These are phyloP conservation scores for Colossoma macropomum DNA, from an alignment of 2,113 vertebrate species.

Conservation along the genomic window DNA sequence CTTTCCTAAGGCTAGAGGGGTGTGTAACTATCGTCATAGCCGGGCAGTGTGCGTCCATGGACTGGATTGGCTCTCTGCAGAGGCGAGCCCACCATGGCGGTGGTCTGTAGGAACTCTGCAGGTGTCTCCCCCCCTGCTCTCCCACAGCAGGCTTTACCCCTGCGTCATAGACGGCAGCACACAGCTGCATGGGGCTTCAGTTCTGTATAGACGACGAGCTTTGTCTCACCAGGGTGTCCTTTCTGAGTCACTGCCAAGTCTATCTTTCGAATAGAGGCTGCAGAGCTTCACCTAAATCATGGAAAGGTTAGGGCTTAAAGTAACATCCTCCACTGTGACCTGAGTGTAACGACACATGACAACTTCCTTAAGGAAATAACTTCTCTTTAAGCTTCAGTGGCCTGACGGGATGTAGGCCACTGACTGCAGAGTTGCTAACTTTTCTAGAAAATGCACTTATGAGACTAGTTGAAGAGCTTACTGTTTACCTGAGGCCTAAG, in stretches of 20 bases:
- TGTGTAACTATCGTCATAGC: neutral
- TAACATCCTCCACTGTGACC: conserved; percentile 37
- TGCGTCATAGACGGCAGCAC: conserved; percentile 35
- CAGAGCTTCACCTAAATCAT: conserved; percentile 37
- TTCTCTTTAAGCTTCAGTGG: conserved; percentile 17
- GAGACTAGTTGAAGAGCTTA: neutral
- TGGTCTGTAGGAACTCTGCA: conserved; percentile 21
- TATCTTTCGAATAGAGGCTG: conserved; percentile 24
- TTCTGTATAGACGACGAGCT: conserved; percentile 34
- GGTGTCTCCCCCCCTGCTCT: neutral
- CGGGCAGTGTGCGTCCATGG: neutral
- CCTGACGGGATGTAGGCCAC: conserved; percentile 17
- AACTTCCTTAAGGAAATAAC: conserved; percentile 33
- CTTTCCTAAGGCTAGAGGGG: neutral
- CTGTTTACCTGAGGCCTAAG: neutral
- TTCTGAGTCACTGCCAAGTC: conserved; percentile 42
- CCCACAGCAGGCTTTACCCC: conserved; percentile 9
- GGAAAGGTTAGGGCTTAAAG: conserved; percentile 45
- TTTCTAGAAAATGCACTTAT: neutral
- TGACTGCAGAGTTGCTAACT: neutral
- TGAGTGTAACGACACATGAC: conserved; percentile 43
- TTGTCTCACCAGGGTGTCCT: conserved; percentile 13
- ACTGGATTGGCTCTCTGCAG: conserved; percentile 1
- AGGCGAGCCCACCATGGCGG: neutral
- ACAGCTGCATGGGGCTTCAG: conserved; percentile 6